Evolutionary conservation across 2,113 vertebrate species (phyloP), one percentile per base, ranked within the genome.

Genomic region (Leptobrachium leishanense): DNA sequence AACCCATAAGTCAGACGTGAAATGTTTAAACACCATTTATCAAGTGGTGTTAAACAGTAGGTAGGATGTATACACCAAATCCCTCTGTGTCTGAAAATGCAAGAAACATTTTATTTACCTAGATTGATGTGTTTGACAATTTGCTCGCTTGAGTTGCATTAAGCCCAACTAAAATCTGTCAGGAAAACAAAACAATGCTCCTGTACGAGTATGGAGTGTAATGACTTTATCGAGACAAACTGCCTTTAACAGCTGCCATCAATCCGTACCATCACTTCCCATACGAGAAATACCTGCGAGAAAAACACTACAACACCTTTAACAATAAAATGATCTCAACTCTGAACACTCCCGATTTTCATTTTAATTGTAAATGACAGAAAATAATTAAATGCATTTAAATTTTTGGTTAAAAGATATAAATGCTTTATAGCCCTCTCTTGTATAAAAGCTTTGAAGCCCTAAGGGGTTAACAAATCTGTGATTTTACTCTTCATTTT

Each of bases 21-120:
- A 72, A 72, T 72, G 54, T 73, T 20, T 73, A 43, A 62, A 62
- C 57, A n/a, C 40, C 42, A 46, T 73, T 73, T 73, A 43, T 55
- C 11, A 13, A 39, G 54, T 13, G 20, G 71, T 73, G 54, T 59
- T 31, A 73, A 55, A 13, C 55, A 59, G 40, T 2, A 1, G 40
- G 55, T 59, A 57, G 55, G 50, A 57, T 10, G 55, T 15, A 12
- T 57, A 57, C 13, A 57, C 10, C 10, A 15, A 15, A 13, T 64
- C 62, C 62, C 31, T 59, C 31, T 4, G 62, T 64, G 62, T 31
- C 62, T 64, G 31, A 31, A 64, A 64, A 64, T 31, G 62, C 62
- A 7, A 31, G 62, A 64, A 64, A 64, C 15, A 64, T 64, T 64
- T 64, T 39, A 64, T 64, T 64, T 64, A 64, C 15, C 62, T 3